Evolutionary conservation across 2,797 vertebrate species (phyloP).

Genomic region (Oophaga sylvatica): DNA sequence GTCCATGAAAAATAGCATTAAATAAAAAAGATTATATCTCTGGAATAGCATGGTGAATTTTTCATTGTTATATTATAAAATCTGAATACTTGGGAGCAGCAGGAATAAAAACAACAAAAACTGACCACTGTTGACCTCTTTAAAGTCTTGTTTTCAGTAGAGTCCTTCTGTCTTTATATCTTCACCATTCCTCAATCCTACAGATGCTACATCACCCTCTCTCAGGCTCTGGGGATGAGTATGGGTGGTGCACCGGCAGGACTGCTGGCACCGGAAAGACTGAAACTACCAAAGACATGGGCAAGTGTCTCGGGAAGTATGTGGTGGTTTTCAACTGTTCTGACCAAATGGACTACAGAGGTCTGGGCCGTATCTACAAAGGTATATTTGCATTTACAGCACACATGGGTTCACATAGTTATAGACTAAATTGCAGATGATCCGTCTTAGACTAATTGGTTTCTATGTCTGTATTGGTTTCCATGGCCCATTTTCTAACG

Average conservation of each 20-base stretch:
- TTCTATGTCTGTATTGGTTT: not conserved
- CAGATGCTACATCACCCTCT: conserved; percentile 84
- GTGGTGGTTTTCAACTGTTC: conserved; percentile 87
- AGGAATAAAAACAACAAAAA: no score
- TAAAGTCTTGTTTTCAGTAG: not conserved
- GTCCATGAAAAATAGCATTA: no score
- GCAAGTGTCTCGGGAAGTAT: conserved; percentile 83
- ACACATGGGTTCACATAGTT: not conserved
- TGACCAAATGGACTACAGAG: conserved; percentile 87
- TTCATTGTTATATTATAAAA: no score
- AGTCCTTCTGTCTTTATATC: not conserved
- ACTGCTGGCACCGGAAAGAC: conserved; percentile 83
- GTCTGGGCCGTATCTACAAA: conserved; percentile 85
- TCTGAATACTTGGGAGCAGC: no score
- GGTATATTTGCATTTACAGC: conserved; percentile 65
- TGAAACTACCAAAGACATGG: conserved; percentile 87
- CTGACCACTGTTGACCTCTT: not conserved
- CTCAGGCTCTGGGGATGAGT: conserved; percentile 83
- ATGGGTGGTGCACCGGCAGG: conserved; percentile 85
- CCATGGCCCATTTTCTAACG: not conserved
- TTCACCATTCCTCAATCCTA: not conserved
- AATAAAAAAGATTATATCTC: no score
- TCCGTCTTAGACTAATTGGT: not conserved
- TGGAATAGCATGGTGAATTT: no score
- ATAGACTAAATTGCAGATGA: not conserved